Percentiles rank a stretch among this genome's conserved stretches.
Evolutionary conservation across 2,888 invertebrate species (phyloP).

Genomic region (Timema podura): DNA sequence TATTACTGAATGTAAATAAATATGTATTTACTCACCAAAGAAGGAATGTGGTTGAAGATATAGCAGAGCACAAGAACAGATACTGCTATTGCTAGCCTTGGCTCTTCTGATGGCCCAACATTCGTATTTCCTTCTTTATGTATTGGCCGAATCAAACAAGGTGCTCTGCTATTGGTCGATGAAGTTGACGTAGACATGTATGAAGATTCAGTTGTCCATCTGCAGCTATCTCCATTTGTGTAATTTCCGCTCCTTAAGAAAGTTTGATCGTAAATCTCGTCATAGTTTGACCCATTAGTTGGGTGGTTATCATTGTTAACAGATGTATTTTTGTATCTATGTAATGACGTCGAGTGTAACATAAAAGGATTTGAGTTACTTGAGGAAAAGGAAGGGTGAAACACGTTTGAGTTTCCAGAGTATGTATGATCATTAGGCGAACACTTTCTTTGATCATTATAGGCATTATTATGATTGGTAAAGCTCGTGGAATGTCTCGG

Average conservation of each 20-base stretch:
- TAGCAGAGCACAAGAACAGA: constrained; percentile 54
- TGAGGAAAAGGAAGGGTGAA: too few species aligned
- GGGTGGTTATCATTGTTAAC: too few species aligned
- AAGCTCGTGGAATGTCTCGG: too few species aligned
- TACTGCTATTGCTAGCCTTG: constrained; percentile 45
- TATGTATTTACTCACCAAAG: constrained; percentile 60
- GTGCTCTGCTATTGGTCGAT: constrained; percentile 37
- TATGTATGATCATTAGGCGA: too few species aligned
- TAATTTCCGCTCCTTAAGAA: neutral
- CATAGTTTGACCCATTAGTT: constrained; percentile 13
- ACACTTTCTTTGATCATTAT: too few species aligned
- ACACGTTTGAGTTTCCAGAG: too few species aligned
- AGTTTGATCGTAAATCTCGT: constrained; percentile 21
- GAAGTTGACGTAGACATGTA: constrained; percentile 36
- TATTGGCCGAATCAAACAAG: constrained; percentile 26
- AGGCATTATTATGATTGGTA: too few species aligned
- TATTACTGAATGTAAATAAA: too few species aligned
- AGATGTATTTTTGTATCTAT: too few species aligned
- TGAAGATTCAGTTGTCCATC: constrained; percentile 31
- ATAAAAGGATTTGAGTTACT: too few species aligned
- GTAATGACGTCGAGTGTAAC: too few species aligned
- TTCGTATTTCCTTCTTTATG: constrained; percentile 23
- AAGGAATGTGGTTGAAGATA: constrained; percentile 55
- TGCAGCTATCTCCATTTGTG: constrained; percentile 12
- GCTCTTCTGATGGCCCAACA: constrained; percentile 41